Percentiles rank a stretch among this genome's conserved stretches.
phyloP scores from a whole-genome alignment of 1,140 invertebrate species.

The Pemphigus obesinymphae region DNA sequence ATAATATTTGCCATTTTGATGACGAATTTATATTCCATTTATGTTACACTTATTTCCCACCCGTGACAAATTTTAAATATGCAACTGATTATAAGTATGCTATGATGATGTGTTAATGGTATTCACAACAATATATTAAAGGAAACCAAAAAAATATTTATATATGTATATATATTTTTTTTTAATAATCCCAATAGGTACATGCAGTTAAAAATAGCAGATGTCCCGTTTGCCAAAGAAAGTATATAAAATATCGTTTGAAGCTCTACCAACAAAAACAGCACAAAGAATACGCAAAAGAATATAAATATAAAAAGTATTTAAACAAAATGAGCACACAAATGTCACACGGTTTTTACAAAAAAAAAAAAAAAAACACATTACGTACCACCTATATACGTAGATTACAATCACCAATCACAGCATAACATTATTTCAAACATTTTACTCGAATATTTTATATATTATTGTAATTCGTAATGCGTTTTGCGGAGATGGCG shows the following conservation, averaged over 20 bases:
- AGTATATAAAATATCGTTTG: background rate
- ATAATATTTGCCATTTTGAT: no score
- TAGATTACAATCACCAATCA: constrained; percentile 29
- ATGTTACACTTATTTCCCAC: no score
- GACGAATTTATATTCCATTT: no score
- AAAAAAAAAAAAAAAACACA: no score
- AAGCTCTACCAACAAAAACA: constrained; percentile 25
- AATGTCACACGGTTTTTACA: background rate
- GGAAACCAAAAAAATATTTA: background rate
- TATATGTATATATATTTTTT: no score
- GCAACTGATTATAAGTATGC: no score
- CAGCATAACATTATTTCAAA: background rate
- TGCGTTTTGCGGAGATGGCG: background rate
- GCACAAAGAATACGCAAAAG: constrained; percentile 9
- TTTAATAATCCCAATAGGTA: constrained; percentile 4
- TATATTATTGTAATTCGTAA: background rate
- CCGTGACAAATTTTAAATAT: no score
- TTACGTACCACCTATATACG: background rate
- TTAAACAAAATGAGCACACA: background rate
- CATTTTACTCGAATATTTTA: background rate
- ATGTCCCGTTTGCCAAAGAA: constrained; percentile 10
- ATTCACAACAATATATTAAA: background rate
- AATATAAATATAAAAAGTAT: background rate
- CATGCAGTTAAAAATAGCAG: constrained; percentile 14
- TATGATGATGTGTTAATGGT: background rate